Base-by-base conservation (phyloP, 2,113 vertebrate species). In the Brachypodius melanocephalos region DNA sequence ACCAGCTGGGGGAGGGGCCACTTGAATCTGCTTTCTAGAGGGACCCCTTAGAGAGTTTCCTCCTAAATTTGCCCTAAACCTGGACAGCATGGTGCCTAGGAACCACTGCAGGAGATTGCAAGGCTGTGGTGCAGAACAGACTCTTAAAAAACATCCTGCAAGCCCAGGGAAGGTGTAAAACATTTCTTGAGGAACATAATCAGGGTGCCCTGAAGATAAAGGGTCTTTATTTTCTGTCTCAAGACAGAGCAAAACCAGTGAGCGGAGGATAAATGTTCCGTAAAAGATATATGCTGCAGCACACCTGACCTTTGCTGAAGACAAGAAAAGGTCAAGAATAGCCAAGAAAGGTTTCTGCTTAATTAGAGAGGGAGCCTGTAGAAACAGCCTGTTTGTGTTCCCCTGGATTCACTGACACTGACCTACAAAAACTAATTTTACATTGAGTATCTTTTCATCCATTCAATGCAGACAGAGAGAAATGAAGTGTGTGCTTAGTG, bases 301-400 rank as follows among this genome's bases (percentile, higher is more conserved):
- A 83, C 72, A 78, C 22, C 76, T 91, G 93, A 97, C 94, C 94
- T 97, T 93, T 96, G 85, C 68, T 88, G 93, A 65, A 90, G 88
- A 74, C 67, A 90, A 66, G 68, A 85, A 95, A 91, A 96, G 85
- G 90, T 97, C 91, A 94, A 49, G 63, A 86, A 67, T 12, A 90
- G 88, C 61, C 72, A 81, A 32, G 73, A 73, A 92, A 88, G 84
- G 71, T 85, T 96, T 95, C 73, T 90, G 82, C 55, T 93, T 94
- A 83, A 92, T 94, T 89, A 96, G 92, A 94, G 83, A 85, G 69
- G 45, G 89, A 95, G 55, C 34, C 67, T 54, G 68, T 38, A 85
- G 89, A 81, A 95, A 32, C 34, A 85, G 74, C 34, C 85, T 68
- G 71, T 40, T 76, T 93, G 68, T 38, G 81, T 54, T 94, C 88